Evolutionary conservation across 2,888 invertebrate genomes (phyloP).

Genomic region (Chloroclystis v-ata): DNA sequence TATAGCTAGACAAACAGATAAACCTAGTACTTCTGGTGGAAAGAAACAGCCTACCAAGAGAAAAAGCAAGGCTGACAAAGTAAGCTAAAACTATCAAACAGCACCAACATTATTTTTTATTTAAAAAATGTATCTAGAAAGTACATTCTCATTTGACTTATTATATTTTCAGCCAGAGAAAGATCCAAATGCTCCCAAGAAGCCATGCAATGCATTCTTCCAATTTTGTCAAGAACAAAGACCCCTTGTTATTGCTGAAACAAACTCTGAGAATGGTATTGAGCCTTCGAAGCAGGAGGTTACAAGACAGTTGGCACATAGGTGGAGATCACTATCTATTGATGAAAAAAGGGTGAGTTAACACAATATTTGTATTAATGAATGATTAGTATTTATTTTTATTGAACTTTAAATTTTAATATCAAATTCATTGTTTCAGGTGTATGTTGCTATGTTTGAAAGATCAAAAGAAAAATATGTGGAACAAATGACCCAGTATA

Average conservation of each 20-base stretch:
- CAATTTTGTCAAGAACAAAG: constrained; percentile 89
- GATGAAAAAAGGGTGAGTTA: constrained; percentile 82
- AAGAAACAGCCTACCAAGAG: constrained; percentile 73
- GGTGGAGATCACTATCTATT: constrained; percentile 83
- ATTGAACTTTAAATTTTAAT: neutral
- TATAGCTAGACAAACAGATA: constrained; percentile 51
- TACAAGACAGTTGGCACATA: constrained; percentile 84
- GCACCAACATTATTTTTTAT: too few species aligned
- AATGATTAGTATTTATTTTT: neutral
- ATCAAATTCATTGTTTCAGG: constrained; percentile 52
- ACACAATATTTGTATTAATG: too few species aligned
- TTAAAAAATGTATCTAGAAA: too few species aligned
- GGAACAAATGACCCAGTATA: constrained; percentile 83
- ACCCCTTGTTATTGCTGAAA: constrained; percentile 83
- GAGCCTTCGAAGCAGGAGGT: constrained; percentile 87
- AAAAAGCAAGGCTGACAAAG: constrained; percentile 81
- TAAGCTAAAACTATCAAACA: constrained; percentile 28
- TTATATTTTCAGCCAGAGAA: constrained; percentile 54
- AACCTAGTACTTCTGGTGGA: constrained; percentile 47
- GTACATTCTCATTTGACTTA: neutral
- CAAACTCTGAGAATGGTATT: constrained; percentile 79
- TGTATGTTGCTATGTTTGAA: constrained; percentile 84
- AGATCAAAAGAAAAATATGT: constrained; percentile 87
- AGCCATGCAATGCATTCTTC: constrained; percentile 88
- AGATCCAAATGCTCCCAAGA: constrained; percentile 87